Base-by-base conservation (phyloP, 1,140 invertebrate genomes). In the Eueides isabella region DNA sequence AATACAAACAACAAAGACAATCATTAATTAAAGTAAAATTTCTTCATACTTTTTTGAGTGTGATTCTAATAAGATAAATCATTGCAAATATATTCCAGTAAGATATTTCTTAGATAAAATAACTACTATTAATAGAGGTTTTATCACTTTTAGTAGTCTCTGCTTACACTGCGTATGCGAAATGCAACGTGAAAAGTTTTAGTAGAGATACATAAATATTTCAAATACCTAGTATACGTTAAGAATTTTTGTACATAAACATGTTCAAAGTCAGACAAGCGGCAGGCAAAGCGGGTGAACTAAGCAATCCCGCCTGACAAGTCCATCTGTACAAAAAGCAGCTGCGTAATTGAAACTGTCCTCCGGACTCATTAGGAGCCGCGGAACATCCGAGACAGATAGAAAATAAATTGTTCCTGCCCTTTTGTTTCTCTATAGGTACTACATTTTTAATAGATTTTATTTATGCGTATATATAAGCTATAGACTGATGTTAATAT, bases 281-380 rank as follows among this genome's bases (percentile, higher is more conserved):
- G 71, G 48, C 33, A 41, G 48, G 61, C 30, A 61, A 67, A 68
- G 63, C 74, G 63, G 68, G 35, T 71, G 74, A 75, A 71, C 74
- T 74, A 79, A 79, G 72, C 77, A 76, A 79, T 74, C 72, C 77
- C 74, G 68, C 61, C 55, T 78, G 76, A 78, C 76, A 78, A 75
- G 76, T 74, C 76, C 63, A 77, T 77, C 72, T 74, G 67, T 55
- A 72, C 67, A 78, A 75, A 75, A 78, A 75, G 74, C 77, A 78
- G 71, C 73, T 78, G 77, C 69, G 70, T 75, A 78, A 78, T 78
- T 78, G 77, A 78, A 78, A 78, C 69, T 78, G 77, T 75, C 74
- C 73, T 75, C 71, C 41, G 76, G 67, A 61, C 77, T 75, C 73
- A 75, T 78, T 78, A 78, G 73, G 67, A 72, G 66, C 62, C 72